These are phyloP conservation scores for Tragelaphus imberbis DNA, from an alignment of 2,113 vertebrate species.

Conservation along the genomic window DNA sequence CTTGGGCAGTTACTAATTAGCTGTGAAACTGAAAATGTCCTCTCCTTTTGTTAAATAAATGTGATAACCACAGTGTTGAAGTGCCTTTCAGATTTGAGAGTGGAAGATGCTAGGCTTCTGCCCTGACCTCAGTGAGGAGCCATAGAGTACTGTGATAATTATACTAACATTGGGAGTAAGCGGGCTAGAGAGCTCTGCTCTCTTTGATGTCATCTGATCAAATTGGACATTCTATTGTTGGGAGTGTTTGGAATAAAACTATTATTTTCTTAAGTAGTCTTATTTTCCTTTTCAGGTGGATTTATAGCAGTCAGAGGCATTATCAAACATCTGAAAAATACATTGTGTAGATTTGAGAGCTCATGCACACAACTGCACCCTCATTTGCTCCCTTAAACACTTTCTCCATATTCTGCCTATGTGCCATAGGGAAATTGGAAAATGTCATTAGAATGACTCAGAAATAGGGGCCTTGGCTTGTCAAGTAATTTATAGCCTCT, in stretches of 20 bases:
- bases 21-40: not conserved
- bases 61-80: not conserved
- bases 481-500: not conserved
- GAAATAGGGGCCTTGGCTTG: not conserved
- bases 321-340: not conserved
- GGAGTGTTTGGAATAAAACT: not conserved
- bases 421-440: constrained; percentile 17
- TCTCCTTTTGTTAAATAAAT: not conserved
- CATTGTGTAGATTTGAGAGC: not conserved
- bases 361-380: not conserved
- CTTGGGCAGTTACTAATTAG: not conserved
- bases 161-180: not conserved
- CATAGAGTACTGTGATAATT: not conserved
- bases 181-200: not conserved
- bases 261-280: constrained; percentile 9
- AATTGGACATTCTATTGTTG: not conserved
- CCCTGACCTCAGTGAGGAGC: not conserved
- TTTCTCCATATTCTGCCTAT: not conserved
- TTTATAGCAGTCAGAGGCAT: constrained; percentile 12
- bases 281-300: constrained; percentile 31
- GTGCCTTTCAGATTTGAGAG: not conserved
- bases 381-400: not conserved
- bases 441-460: constrained; percentile 30
- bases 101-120: not conserved
- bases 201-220: constrained; percentile 12